Evolutionary conservation across 2,113 vertebrate species (phyloP).

Genomic region (Podiceps cristatus): DNA sequence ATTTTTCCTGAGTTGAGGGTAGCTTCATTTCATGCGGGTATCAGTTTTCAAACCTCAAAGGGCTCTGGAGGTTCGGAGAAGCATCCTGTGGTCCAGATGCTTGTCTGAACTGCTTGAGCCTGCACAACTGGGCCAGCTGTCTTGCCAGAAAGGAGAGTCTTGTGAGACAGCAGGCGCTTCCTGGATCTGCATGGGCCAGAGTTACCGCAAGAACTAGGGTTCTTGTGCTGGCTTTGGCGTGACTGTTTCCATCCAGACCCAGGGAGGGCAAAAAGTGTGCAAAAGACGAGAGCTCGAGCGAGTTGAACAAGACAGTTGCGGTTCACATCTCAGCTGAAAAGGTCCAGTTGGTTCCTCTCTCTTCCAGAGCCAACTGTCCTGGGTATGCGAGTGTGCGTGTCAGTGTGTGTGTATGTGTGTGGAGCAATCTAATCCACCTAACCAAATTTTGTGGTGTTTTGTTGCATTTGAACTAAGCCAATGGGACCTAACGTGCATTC

Average conservation of each 20-base stretch:
- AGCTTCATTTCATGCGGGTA: conserved; percentile 46
- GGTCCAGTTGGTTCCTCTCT: conserved; percentile 42
- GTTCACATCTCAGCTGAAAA: conserved; percentile 46
- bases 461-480: background rate
- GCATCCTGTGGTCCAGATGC: conserved; percentile 26
- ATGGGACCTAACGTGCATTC: background rate
- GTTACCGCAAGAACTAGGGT: background rate
- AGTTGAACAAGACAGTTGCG: conserved; percentile 27
- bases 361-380: conserved; percentile 57
- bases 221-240: conserved; percentile 20
- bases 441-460: background rate
- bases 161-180: background rate
- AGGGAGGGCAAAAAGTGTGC: background rate
- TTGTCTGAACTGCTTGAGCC: conserved; percentile 56
- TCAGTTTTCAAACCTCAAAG: conserved; percentile 45
- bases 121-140: background rate
- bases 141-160: background rate
- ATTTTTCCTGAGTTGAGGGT: conserved; percentile 28
- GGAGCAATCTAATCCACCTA: background rate
- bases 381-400: background rate
- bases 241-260: conserved; percentile 41
- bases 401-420: background rate
- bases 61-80: conserved; percentile 41
- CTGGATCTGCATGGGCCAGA: conserved; percentile 51
- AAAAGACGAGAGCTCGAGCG: background rate